Base-by-base conservation (phyloP, 1,140 invertebrate species). In the Procambarus virginalis region DNA sequence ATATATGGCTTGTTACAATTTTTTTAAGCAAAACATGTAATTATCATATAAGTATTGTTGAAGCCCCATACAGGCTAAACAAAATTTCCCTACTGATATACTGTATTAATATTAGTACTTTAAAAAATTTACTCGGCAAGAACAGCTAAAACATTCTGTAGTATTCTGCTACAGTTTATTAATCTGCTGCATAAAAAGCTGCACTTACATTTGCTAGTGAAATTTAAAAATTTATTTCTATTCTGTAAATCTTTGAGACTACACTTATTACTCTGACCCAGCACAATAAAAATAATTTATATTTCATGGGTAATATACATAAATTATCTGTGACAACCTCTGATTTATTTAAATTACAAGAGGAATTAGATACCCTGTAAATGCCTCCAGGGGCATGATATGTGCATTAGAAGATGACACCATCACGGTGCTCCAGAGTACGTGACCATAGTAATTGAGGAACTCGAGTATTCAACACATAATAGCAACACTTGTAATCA, bases 301-400 rank as follows among this genome's bases (percentile, higher is more conserved):
- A 51, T 34, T 55, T 80, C 12, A 51, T 49, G 12, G 34, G 12
- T n/a, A 68, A 64, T 70, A 46, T 73, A 49, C 17, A 46, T 60
- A 70, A 70, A 70, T 68, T 20, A 70, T 84, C 45, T 68, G 73
- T 70, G 45, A 70, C 48, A 83, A 46, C 9, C 10, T 81, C 79
- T 64, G 55, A 83, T 80, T 80, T 22, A 80, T 80, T 80, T 55
- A 80, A 20, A 22, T 51, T 80, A 80, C 49, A 55, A 80, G 78
- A 80, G 22, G 22, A 70, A 46, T 84, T 84, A 73, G 48, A 70
- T 70, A 84, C 81, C 81, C 68, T 84, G 81, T 84, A 49, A 48
- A 84, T 84, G 68, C 68, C 81, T 70, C 81, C 76, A 80, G 73
- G 46, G 81, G 48, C 81, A 70, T 84, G 81, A 84, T 84, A 84